A percentile compares a stretch with the other conserved stretches of the same genome.
These are phyloP conservation scores for Hydra vulgaris DNA, from an alignment of 30 jellyfish, hydroid and myxozoan species.

Conservation along the genomic window DNA sequence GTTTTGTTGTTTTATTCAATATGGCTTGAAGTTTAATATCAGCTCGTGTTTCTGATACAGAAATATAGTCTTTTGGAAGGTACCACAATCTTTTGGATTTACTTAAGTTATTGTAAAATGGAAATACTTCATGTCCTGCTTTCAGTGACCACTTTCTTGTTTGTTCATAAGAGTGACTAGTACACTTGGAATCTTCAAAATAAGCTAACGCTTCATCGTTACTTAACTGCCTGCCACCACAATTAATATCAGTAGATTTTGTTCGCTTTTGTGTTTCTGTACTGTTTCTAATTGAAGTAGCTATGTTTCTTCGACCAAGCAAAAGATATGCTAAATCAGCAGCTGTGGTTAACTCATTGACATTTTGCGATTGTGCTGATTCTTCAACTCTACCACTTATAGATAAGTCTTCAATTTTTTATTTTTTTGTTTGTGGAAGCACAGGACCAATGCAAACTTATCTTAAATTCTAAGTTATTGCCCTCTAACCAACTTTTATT, in stretches of 20 bases:
- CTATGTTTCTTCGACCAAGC: background rate
- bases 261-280: background rate
- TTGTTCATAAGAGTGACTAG: background rate
- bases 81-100: background rate
- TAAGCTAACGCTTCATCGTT: background rate
- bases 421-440: background rate
- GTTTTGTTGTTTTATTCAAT: background rate
- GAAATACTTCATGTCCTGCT: background rate
- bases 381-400: too few relatives aligned
- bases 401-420: background rate
- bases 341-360: background rate
- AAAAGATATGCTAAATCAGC: background rate
- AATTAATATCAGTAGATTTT: background rate
- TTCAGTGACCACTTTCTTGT: background rate
- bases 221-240: background rate
- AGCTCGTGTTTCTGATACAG: background rate
- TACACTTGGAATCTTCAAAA: background rate
- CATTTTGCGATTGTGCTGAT: background rate
- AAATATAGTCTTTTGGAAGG: background rate
- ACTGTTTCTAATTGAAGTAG: background rate
- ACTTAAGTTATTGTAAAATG: background rate
- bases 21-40: background rate
- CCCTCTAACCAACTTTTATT: too few relatives aligned
- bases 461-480: too few relatives aligned
- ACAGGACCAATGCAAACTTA: background rate